These are phyloP conservation scores for Cerceris ruficornis DNA, from an alignment of 2,888 invertebrate genomes.

Conservation along the genomic window DNA sequence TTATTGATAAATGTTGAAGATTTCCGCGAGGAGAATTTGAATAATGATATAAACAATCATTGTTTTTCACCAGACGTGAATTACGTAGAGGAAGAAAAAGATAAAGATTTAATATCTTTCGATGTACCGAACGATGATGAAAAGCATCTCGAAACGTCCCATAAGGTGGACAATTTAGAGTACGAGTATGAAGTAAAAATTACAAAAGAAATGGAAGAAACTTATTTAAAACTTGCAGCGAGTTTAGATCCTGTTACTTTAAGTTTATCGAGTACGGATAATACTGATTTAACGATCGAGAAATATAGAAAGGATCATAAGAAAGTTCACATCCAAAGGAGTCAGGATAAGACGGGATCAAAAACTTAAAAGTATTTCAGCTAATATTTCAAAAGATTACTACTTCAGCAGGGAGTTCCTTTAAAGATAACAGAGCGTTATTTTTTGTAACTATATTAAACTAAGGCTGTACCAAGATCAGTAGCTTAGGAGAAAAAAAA, in stretches of 20 bases:
- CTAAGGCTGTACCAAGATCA: constrained; percentile 67
- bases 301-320: constrained; percentile 78
- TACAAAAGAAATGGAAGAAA: constrained; percentile 79
- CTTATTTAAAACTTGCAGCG: constrained; percentile 78
- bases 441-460: constrained; percentile 68
- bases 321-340: constrained; percentile 69
- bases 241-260: constrained; percentile 75
- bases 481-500: constrained; percentile 53
- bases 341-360: constrained; percentile 64
- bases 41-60: constrained; percentile 31
- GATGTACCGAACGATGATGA: constrained; percentile 74
- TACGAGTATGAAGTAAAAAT: constrained; percentile 75
- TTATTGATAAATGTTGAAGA: constrained; percentile 11
- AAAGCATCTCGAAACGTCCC: constrained; percentile 32
- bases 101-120: constrained; percentile 74
- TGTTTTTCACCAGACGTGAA: constrained; percentile 26
- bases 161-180: constrained; percentile 36
- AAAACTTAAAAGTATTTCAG: constrained; percentile 57
- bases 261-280: constrained; percentile 62
- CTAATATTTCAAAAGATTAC: constrained; percentile 51
- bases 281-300: constrained; percentile 77
- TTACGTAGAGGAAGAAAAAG: constrained; percentile 41
- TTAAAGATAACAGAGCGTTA: constrained; percentile 70
- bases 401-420: constrained; percentile 69
- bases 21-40: constrained; percentile 2